Base-by-base conservation (phyloP, 2,113 vertebrate species). In the Lophotis ruficrista region DNA sequence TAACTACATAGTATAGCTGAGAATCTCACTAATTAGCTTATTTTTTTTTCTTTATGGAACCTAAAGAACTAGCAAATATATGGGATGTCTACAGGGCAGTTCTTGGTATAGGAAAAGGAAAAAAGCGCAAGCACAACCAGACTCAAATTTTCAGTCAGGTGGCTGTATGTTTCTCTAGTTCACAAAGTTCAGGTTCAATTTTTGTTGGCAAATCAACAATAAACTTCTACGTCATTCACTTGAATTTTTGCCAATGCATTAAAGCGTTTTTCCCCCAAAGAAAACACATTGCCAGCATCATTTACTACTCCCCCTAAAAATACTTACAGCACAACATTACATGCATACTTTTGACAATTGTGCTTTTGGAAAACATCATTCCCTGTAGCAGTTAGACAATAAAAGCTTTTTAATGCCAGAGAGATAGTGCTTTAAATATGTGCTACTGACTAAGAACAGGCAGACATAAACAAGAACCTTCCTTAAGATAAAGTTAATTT, bases 371-470 rank as follows among this genome's bases (percentile, higher is more conserved):
- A 90, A 83, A 50, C 35, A 64, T 54, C 14, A 53, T 87, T 87
- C 64, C 79, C 80, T 56, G 19, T 5, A 93, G 85, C 33, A 94
- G 56, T 50, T 75, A 88, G 90, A 89, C 54, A 89, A 64, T 71
- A 93, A 95, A 92, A 88, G 66, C 7, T 88, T 93, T 70, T 70
- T 75, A 61, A 76, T 83, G 64, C 35, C 78, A 80, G 70, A 69
- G 47, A 83, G 62, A 79, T 89, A 69, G 24, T 69, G 37, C 54
- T 84, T 83, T 89, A 75, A 92, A 94, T 33, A 84, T 0, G 1
- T 60, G 68, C 25, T 82, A 61, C 72, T 85, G 73, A 78, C 50
- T 78, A 51, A 90, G 73, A 58, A 73, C 85, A 95, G 72, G 65
- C 30, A 89, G 72, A 79, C 30, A 58, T 45, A 78, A 83, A 80